Conservation (phyloP, 1,140 invertebrate species). For the Papilio aristodemus region DNA sequence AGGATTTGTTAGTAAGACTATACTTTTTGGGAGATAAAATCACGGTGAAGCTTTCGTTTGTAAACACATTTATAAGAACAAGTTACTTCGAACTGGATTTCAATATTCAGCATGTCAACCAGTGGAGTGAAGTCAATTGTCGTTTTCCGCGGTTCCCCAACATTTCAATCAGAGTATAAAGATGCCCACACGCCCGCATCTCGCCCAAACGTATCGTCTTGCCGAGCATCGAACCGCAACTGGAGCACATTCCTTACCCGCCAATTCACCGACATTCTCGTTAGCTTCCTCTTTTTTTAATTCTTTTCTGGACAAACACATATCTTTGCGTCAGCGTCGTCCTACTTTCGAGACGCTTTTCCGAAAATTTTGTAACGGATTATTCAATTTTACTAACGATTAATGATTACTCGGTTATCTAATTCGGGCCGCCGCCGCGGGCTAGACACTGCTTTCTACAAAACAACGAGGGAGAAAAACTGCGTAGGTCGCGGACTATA, state of each 20-base stretch:
- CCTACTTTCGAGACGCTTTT: slow-evolving; percentile 47
- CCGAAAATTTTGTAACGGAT: slow-evolving; percentile 51
- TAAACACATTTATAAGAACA: slow-evolving; percentile 12
- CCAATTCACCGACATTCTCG: slow-evolving; percentile 50
- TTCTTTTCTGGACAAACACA: slow-evolving; percentile 48
- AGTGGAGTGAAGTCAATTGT: neutral
- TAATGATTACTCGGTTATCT: slow-evolving; percentile 49
- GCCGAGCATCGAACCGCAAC: slow-evolving; percentile 55
- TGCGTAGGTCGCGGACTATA: slow-evolving; percentile 19
- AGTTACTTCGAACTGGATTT: slow-evolving; percentile 4
- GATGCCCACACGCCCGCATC: slow-evolving; percentile 25
- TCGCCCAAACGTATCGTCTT: slow-evolving; percentile 38
- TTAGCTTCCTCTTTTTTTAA: slow-evolving; percentile 54
- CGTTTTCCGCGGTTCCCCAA: slow-evolving; percentile 28
- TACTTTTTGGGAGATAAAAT: neutral
- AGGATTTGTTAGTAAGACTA: neutral
- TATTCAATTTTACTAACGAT: slow-evolving; percentile 57
- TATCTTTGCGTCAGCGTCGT: slow-evolving; percentile 51
- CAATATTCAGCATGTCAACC: neutral
- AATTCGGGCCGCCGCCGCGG: slow-evolving; percentile 36
- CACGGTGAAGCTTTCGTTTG: neutral
- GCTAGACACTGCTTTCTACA: slow-evolving; percentile 33
- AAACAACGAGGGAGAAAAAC: slow-evolving; percentile 21
- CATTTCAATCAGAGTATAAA: slow-evolving; percentile 34
- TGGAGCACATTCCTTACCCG: slow-evolving; percentile 54